Percentiles rank a stretch among this genome's conserved stretches.
phyloP scores from a whole-genome alignment of 2,797 vertebrate genomes.

The Phoxinus dragarum region DNA sequence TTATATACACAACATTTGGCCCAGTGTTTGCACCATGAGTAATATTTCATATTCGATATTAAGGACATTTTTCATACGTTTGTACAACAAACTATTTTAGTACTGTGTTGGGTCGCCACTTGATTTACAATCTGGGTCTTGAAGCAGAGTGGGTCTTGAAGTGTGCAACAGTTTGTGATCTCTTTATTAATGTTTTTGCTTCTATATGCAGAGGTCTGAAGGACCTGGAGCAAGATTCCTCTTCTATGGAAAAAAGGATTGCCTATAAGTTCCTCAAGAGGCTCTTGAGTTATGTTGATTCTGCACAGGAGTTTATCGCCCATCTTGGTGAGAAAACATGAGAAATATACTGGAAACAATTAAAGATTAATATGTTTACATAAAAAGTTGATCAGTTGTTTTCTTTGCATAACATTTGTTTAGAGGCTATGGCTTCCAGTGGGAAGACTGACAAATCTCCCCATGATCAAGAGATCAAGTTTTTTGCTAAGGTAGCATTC shows the following conservation, averaged over 20 bases:
- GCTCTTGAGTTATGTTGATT: slow-evolving; percentile 92
- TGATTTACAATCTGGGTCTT: neutral
- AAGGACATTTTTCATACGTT: neutral
- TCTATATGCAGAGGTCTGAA: slow-evolving; percentile 81
- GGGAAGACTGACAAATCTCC: slow-evolving; percentile 97
- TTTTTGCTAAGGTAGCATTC: slow-evolving; percentile 93
- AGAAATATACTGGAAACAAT: neutral
- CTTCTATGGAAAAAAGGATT: slow-evolving; percentile 96
- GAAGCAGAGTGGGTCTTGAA: neutral
- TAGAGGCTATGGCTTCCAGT: slow-evolving; percentile 96
- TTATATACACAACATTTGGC: too few species aligned
- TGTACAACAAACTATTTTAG: neutral
- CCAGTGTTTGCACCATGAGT: neutral
- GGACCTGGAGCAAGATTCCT: slow-evolving; percentile 92
- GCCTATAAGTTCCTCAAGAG: slow-evolving; percentile 94
- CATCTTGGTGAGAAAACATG: slow-evolving; percentile 87
- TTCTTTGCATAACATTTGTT: slow-evolving; percentile 64
- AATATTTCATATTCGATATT: neutral
- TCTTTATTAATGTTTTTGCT: neutral
- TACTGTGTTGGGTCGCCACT: neutral
- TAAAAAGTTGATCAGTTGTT: neutral
- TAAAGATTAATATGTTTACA: neutral
- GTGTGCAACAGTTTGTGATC: neutral
- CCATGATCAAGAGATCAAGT: slow-evolving; percentile 98
- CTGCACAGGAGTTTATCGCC: slow-evolving; percentile 98